Conservation (phyloP, 2,888 invertebrate genomes). For the Halictus ligatus region DNA sequence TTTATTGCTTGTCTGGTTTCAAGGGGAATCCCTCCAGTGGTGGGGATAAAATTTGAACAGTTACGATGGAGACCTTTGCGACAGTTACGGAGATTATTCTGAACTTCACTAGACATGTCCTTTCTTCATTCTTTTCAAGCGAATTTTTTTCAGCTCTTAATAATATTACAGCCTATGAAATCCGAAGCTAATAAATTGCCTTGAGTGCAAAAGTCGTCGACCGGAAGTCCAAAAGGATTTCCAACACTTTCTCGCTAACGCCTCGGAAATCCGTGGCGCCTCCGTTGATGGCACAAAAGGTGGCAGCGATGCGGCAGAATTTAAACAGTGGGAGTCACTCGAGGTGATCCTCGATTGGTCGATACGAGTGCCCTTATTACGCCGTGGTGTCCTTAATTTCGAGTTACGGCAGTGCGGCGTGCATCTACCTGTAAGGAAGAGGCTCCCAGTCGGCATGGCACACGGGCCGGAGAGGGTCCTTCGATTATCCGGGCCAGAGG, state of each 20-base stretch:
- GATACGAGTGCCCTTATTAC: conserved; percentile 60
- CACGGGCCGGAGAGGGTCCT: conserved; percentile 41
- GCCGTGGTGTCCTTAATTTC: conserved; percentile 53
- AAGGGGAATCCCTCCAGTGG: too few relatives aligned
- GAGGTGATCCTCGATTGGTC: conserved; percentile 45
- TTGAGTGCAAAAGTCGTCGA: background rate
- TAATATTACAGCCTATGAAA: background rate
- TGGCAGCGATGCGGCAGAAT: conserved; percentile 52
- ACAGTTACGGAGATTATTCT: too few relatives aligned
- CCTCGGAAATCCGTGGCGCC: background rate
- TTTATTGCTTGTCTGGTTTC: too few relatives aligned
- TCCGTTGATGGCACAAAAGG: conserved; percentile 20
- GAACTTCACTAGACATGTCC: too few relatives aligned
- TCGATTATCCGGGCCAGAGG: conserved; percentile 60
- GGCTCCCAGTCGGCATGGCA: background rate
- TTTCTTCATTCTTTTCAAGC: too few relatives aligned
- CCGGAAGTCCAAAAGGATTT: background rate
- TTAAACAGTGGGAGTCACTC: conserved; percentile 30
- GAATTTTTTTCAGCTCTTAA: too few relatives aligned
- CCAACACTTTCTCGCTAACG: background rate
- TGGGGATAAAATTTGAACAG: too few relatives aligned
- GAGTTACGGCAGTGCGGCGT: conserved; percentile 60
- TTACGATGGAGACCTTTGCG: too few relatives aligned
- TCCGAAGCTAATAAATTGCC: background rate
- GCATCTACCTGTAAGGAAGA: conserved; percentile 49